Base-by-base conservation (phyloP, 2,113 vertebrate genomes). In the Hemicordylus capensis region DNA sequence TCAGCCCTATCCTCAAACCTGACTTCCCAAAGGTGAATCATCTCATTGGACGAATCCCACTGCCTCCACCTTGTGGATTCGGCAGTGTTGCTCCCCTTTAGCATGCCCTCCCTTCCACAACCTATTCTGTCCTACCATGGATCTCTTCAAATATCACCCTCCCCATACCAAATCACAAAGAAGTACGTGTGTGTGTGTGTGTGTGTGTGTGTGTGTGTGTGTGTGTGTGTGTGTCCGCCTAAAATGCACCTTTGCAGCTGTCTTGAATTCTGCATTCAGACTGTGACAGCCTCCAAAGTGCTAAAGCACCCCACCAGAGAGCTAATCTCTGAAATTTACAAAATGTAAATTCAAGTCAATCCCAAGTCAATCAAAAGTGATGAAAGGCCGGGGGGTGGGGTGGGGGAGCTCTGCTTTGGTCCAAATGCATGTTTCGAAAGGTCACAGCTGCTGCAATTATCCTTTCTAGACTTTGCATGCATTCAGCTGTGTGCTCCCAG, bases 381-480 rank as follows among this genome's bases (percentile, higher is more conserved):
- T n/a, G n/a, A n/a, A n/a, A n/a, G n/a, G n/a, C 93, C 95, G 94
- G 91, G 95, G 34, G 6, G 26, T 4, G 22, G 46, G 12, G 28
- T 4, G 24, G 31, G 10, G 17, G 31, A 22, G 42, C 93, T 89
- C 83, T 59, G 12, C 91, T 93, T 91, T 88, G 90, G 94, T 91
- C 91, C 94, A 96, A 96, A 95, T 87, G 84, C 20, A 0, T 90
- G 88, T 85, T 96, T 93, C 91, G 69, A 96, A 96, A 96, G 96
- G 94, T 96, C 95, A 96, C 94, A 95, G 94, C 90, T 94, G 90
- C 90, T 93, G 85, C 87, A 95, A 95, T 95, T 96, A 96, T 92
- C 93, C 91, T 93, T 92, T 91, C 94, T 94, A 95, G 93, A 90
- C 93, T 93, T 90, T 86, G 87, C 89, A 90, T 14, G 73, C 77